A percentile compares a stretch with the other conserved stretches of the same genome.
phyloP scores from a whole-genome alignment of 2,888 invertebrate genomes.

The Drosophila infuscata region DNA sequence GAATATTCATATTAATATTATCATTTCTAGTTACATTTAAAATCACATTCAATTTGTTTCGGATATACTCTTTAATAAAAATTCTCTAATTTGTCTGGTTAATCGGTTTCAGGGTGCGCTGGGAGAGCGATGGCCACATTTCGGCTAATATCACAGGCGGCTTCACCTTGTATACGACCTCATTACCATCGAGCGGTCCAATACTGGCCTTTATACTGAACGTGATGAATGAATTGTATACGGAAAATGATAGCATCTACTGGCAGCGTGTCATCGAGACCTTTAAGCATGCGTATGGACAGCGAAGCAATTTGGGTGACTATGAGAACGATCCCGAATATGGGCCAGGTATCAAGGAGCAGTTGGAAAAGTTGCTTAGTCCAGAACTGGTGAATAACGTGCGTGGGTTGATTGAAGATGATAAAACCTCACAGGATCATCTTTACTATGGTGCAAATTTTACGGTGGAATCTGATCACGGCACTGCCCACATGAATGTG shows the following conservation, averaged over 20 bases:
- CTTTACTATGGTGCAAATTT: slow-evolving; percentile 90
- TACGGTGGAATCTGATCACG: slow-evolving; percentile 90
- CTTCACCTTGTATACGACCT: slow-evolving; percentile 90
- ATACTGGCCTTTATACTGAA: slow-evolving; percentile 93
- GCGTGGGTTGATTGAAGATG: slow-evolving; percentile 85
- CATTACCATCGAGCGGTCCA: slow-evolving; percentile 93
- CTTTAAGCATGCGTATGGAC: slow-evolving; percentile 96
- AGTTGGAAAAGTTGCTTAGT: slow-evolving; percentile 88
- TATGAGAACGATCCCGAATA: slow-evolving; percentile 78
- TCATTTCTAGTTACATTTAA: neutral
- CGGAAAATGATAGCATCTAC: slow-evolving; percentile 60
- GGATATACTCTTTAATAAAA: neutral
- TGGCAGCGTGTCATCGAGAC: slow-evolving; percentile 95
- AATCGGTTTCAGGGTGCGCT: slow-evolving; percentile 83
- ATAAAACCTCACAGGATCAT: slow-evolving; percentile 88
- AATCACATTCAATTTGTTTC: neutral
- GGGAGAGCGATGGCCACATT: slow-evolving; percentile 88
- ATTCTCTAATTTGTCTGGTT: neutral
- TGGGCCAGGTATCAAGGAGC: slow-evolving; percentile 54
- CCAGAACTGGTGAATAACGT: slow-evolving; percentile 87
- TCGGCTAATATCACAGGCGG: slow-evolving; percentile 87
- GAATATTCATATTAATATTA: neutral
- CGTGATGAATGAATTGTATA: slow-evolving; percentile 87
- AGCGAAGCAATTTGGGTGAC: slow-evolving; percentile 94
- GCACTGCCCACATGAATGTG: slow-evolving; percentile 95